Evolutionary conservation across 2,888 invertebrate species (phyloP).

Genomic region (Pharmacophagus antenor): DNA sequence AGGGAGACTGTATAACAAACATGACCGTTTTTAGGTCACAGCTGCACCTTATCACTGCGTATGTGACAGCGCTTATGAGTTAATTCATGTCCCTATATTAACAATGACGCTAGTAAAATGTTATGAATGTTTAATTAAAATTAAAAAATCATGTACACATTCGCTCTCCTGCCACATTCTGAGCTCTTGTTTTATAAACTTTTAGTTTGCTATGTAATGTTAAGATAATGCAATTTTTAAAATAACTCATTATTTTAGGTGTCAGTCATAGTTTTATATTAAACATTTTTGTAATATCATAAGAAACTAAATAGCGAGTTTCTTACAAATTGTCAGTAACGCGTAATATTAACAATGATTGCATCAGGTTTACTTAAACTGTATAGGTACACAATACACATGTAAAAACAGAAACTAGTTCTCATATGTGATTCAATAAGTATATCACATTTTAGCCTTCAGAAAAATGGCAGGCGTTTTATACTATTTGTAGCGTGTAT

Average conservation of each 20-base stretch:
- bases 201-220: background rate
- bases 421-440: background rate
- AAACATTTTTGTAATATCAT: too few species aligned
- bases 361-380: background rate
- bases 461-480: background rate
- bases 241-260: background rate
- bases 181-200: background rate
- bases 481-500: too few species aligned
- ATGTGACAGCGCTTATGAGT: constrained; percentile 55
- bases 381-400: background rate
- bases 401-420: background rate
- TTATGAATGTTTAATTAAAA: background rate
- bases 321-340: background rate
- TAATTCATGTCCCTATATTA: constrained; percentile 50
- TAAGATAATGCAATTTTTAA: background rate
- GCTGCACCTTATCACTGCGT: constrained; percentile 67
- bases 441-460: background rate
- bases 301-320: constrained; percentile 1
- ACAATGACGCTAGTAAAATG: background rate
- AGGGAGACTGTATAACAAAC: constrained; percentile 34
- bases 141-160: background rate
- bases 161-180: background rate
- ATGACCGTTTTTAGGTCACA: constrained; percentile 70
- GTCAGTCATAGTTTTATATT: background rate
- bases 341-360: background rate